These are phyloP conservation scores for Phortica okadai DNA, from an alignment of 2,888 invertebrate species.

Conservation along the genomic window DNA sequence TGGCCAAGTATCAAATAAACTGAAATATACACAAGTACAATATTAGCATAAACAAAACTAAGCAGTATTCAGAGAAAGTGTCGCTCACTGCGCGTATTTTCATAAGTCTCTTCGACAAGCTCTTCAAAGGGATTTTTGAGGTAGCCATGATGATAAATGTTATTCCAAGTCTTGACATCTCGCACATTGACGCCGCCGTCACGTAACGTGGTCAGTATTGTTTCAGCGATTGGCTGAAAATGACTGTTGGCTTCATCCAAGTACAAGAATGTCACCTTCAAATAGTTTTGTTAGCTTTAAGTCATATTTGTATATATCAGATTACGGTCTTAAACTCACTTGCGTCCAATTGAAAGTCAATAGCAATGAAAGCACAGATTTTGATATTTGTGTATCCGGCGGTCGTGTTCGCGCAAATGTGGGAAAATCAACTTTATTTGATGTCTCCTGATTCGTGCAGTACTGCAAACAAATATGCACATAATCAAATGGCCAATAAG, in stretches of 20 bases:
- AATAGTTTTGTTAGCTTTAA: not conserved
- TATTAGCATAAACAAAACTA: not conserved
- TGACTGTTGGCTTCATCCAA: conserved; percentile 86
- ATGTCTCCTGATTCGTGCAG: conserved; percentile 92
- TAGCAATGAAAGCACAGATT: conserved; percentile 91
- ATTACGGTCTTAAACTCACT: conserved; percentile 77
- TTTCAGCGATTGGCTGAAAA: conserved; percentile 86
- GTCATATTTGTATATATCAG: not conserved
- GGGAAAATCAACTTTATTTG: conserved; percentile 90
- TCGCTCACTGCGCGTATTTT: conserved; percentile 90
- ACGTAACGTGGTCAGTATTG: conserved; percentile 85
- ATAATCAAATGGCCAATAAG: not conserved
- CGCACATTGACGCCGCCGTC: conserved; percentile 85
- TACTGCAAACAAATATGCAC: conserved; percentile 81
- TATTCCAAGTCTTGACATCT: conserved; percentile 81
- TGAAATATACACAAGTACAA: conserved; percentile 68
- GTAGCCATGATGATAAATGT: conserved; percentile 89
- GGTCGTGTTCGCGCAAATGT: conserved; percentile 95
- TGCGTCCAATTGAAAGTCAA: conserved; percentile 93
- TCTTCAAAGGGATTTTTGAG: conserved; percentile 90
- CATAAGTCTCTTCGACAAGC: conserved; percentile 88
- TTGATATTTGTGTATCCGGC: conserved; percentile 95
- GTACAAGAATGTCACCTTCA: conserved; percentile 89
- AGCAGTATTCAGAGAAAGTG: not conserved
- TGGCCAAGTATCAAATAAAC: conserved; percentile 94